Base-by-base conservation (phyloP, 92 coral and sea anemone species). In the Epizoanthus scotinus region DNA sequence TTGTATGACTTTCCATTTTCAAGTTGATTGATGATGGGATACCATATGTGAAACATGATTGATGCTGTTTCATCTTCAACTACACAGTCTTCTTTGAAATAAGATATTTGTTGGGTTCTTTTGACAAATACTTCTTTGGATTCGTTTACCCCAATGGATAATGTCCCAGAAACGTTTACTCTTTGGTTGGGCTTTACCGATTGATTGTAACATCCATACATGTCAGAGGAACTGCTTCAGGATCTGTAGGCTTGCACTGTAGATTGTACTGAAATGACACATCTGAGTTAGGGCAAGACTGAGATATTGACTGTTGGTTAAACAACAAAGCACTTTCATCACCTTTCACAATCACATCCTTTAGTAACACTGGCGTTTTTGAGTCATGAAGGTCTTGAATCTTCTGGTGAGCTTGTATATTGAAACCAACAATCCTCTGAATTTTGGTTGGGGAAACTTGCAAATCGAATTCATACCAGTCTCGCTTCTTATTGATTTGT, bases 391-490 rank as follows among this genome's bases (percentile, higher is more conserved):
- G 63, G 49, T 40, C 84, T 71, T 71, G 63, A 15, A 60, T 53
- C 40, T 24, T 19, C 31, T 28, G 25, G 22, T 78, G 88, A 20
- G 53, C 38, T 3, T 42, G 67, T 49, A 70, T 44, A 26, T 71
- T 79, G 42, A 79, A 71, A 2, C 85, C 74, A 28, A 63, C 77
- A 2, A 85, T 31, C 7, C 89, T 71, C 18, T 67, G 26, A 0
- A 49, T 60, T 18, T 72, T 68, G 25, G 19, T 59, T 36, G 70
- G 62, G n/a, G 88, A 73, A 54, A 67, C 22, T 59, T 84, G 84
- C 5, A 84, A 25, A 22, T 84, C 63, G 73, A 78, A 84, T 10
- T 84, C 72, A n/a, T 78, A 84, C 73, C 88, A 84, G 6, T 69
- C 40, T 18, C 26, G 27, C 8, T 78, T 78, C 20, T 27, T 56